Evolutionary conservation across 2,888 invertebrate genomes (phyloP).

Genomic region (Gortyna flavago): DNA sequence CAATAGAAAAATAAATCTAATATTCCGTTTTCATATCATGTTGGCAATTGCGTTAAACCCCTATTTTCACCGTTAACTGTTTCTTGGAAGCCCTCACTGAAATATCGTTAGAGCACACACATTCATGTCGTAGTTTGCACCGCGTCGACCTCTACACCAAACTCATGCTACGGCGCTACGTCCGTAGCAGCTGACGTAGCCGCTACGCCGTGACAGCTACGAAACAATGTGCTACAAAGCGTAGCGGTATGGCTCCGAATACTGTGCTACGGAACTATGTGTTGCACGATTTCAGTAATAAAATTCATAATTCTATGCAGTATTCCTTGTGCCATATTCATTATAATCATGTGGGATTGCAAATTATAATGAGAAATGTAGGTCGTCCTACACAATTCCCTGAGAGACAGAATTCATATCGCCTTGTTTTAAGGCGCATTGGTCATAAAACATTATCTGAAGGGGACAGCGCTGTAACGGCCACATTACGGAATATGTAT

Average conservation of each 20-base stretch:
- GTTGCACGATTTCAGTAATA: background rate
- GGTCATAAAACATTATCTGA: conserved; percentile 40
- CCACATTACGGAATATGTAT: background rate
- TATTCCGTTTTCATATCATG: background rate
- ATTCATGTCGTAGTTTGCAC: conserved; percentile 8
- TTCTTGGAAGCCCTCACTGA: background rate
- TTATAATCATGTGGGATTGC: conserved; percentile 5
- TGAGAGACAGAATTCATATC: conserved; percentile 19
- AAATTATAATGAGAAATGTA: conserved; percentile 1
- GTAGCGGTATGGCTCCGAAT: conserved; percentile 45
- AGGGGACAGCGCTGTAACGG: conserved; percentile 2
- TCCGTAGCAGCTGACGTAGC: conserved; percentile 45
- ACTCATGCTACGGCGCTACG: conserved; percentile 34
- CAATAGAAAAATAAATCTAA: background rate
- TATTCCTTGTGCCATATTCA: background rate
- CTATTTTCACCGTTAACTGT: background rate
- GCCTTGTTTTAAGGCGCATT: conserved; percentile 15
- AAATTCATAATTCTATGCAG: conserved; percentile 15
- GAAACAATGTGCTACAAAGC: conserved; percentile 47
- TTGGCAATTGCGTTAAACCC: background rate
- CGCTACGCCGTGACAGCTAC: conserved; percentile 34
- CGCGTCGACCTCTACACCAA: conserved; percentile 36
- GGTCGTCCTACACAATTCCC: conserved; percentile 1
- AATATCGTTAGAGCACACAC: conserved; percentile 18
- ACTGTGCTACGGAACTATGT: conserved; percentile 13